These are phyloP conservation scores for Stegodyphus dumicola DNA, from an alignment of 1,140 invertebrate species.

Conservation along the genomic window DNA sequence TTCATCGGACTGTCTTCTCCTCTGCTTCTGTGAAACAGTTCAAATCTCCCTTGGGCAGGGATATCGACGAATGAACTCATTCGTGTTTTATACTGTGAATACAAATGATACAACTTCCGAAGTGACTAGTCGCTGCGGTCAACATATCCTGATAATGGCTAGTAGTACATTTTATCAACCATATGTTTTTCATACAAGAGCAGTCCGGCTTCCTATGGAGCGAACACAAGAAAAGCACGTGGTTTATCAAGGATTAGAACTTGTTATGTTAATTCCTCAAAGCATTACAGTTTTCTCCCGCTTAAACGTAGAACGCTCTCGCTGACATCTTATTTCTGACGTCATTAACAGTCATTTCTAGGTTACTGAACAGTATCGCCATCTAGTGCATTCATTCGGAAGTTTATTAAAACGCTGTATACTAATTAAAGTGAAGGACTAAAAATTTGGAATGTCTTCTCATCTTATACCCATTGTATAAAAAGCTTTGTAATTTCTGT, in stretches of 20 bases:
- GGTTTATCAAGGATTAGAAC: conserved; percentile 42
- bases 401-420: too few relatives aligned
- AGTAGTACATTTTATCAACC: not conserved
- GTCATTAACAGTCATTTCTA: conserved; percentile 6
- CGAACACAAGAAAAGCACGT: conserved; percentile 35
- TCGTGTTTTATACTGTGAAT: not conserved
- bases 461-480: too few relatives aligned
- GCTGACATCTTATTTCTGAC: conserved; percentile 48
- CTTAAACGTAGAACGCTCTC: conserved; percentile 1
- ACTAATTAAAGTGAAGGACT: too few relatives aligned
- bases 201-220: too few relatives aligned
- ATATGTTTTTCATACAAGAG: not conserved
- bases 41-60: not conserved
- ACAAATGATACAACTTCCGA: conserved; percentile 44
- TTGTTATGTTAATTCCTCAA: conserved; percentile 50
- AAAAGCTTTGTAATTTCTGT: too few relatives aligned
- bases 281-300: conserved; percentile 9
- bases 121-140: conserved; percentile 22
- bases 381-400: not conserved
- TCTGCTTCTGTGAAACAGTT: not conserved
- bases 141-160: conserved; percentile 4
- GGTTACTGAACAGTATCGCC: not conserved
- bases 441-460: too few relatives aligned
- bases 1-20: not conserved
- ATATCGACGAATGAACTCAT: conserved; percentile 27